Evolutionary conservation across 2,113 vertebrate genomes (phyloP), one percentile per base, ranked within the genome.

Genomic region (Calypte anna): DNA sequence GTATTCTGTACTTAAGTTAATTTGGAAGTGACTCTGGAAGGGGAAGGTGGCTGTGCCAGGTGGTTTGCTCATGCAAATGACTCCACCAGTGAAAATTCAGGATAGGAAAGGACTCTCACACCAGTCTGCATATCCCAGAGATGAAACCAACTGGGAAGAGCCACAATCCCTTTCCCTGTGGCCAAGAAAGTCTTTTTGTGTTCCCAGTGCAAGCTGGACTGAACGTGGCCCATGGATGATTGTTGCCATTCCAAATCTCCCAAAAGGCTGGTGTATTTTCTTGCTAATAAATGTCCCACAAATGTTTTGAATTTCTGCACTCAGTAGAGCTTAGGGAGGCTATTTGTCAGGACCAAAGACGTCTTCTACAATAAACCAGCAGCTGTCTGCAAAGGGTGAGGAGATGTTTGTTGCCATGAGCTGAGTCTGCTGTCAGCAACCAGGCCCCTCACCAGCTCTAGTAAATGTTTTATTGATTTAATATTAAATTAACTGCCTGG

Each of bases 401-500:
- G 96, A 96, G 43, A 93, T 88, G 8, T 93, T 92, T 91, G 95
- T 96, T 92, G 94, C 97, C 24, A 51, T 97, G 86, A 97, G 97
- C 96, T 82, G 96, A 96, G 96, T 89, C 91, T 95, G 94, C 97
- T 98, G 97, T 98, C 97, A 98, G 97, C 97, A 98, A 58, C 86
- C 94, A 92, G 89, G 96, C 86, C 88, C 93, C 93, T 96, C 77
- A 83, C 88, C 80, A 94, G 95, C 79, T 87, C 87, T 90, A 95
- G 96, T 93, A 95, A 97, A 97, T 96, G 96, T 97, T 98, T 98
- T 98, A 97, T 97, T 97, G 94, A 97, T 97, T 97, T 98, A 97
- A 97, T 98, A 98, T 96, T 97, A 97, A 97, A 97, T 98, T 96
- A 97, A 96, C 96, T 97, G 93, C 95, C 82, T 67, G 77, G 96